Base-by-base conservation (phyloP, 2,888 invertebrate species). In the Chalcosyrphus nemorum region DNA sequence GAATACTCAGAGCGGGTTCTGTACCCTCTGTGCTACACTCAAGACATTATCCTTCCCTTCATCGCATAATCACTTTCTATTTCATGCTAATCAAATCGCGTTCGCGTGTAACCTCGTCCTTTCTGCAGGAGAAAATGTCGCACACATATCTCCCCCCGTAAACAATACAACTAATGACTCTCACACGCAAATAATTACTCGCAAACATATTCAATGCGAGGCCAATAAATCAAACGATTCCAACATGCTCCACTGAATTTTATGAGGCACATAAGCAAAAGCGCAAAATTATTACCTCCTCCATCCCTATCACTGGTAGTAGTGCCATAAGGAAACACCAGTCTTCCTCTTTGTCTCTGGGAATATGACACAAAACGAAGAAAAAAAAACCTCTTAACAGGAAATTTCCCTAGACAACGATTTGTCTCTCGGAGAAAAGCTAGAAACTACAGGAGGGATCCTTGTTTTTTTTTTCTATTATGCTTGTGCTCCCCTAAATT, bases 371-470 rank as follows among this genome's bases (percentile, higher is more conserved):
- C 21, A 35, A 21, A 54, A 71, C 65, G 72, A 72, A 9, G 56
- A 68, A 21, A 38, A 21, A 35, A 50, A 63, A 81, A 59, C 52
- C 57, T 74, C 72, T 72, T 77, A 56, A 78, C 68, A 57, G 61
- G 68, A 78, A 78, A 82, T 72, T 82, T 68, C 63, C 77, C 72
- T 77, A 82, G 66, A 72, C 66, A 70, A 54, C 81, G 57, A 77
- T 54, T 82, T 82, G 56, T 61, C 72, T 61, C 72, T 72, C 61
- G 50, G 38, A 54, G 50, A 29, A 54, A 66, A 77, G 52, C 32
- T 57, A 47, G 17, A 61, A 54, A 66, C 66, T 52, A 17, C 66
- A 52, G 19, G 15, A 5, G 29, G 21, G 29, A 4, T 15, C 45
- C 45, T 63, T 35, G 32, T 50, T 66, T 54, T 29, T 24, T 50